phyloP scores from a whole-genome alignment of 2,113 vertebrate genomes.

The Hucho hucho region DNA sequence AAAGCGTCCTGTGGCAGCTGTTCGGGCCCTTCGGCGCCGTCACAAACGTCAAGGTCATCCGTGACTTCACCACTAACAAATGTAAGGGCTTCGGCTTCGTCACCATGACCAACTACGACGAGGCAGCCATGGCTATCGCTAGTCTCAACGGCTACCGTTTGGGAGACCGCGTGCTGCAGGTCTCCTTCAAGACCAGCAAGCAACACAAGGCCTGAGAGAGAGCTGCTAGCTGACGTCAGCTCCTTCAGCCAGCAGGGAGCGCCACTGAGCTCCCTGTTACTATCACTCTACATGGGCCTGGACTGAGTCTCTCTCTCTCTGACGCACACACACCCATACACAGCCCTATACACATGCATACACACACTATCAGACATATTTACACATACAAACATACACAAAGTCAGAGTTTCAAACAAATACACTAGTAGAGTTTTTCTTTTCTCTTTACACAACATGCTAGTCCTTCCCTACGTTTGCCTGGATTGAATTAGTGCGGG shows the following conservation, averaged over 20 bases:
- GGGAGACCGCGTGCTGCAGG: slow-evolving; percentile 94
- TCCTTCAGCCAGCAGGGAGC: slow-evolving; percentile 64
- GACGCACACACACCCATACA: slow-evolving; percentile 52
- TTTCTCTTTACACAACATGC: slow-evolving; percentile 78
- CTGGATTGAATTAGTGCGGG: slow-evolving; percentile 80
- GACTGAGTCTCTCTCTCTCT: slow-evolving; percentile 76
- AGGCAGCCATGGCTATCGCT: slow-evolving; percentile 96
- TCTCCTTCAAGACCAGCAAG: slow-evolving; percentile 99
- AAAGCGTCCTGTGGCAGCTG: slow-evolving; percentile 98
- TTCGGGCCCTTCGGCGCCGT: slow-evolving; percentile 96
- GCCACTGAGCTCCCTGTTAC: slow-evolving; percentile 63
- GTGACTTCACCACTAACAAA: slow-evolving; percentile 97
- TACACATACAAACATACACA: slow-evolving; percentile 56
- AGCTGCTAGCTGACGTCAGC: slow-evolving; percentile 48
- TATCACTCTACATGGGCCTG: slow-evolving; percentile 78
- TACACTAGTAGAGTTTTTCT: slow-evolving; percentile 70
- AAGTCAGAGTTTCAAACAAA: slow-evolving; percentile 73
- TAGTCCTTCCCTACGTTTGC: slow-evolving; percentile 78
- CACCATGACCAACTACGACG: slow-evolving; percentile 99
- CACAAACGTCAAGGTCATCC: slow-evolving; percentile 97
- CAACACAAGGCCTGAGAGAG: slow-evolving; percentile 92
- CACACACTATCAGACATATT: slow-evolving; percentile 40
- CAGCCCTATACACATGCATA: slow-evolving; percentile 49
- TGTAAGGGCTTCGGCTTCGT: slow-evolving; percentile 98
- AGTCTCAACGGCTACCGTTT: slow-evolving; percentile 95